These are phyloP conservation scores for Axis porcinus DNA, from an alignment of 2,113 vertebrate species.

Conservation along the genomic window DNA sequence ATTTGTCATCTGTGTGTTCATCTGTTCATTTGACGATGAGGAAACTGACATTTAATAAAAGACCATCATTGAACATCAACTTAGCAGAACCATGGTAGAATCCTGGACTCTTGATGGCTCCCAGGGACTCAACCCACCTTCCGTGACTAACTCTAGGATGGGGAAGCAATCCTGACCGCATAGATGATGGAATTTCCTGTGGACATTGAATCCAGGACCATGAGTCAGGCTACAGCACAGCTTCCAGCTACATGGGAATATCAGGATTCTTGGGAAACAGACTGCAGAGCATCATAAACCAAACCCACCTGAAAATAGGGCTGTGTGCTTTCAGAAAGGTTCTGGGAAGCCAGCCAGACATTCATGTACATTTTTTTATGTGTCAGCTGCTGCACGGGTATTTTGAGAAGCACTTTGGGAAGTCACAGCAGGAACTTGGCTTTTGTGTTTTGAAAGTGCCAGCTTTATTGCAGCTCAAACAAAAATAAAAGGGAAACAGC, in stretches of 20 bases:
- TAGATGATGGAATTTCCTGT: neutral
- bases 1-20: neutral
- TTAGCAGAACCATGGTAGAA: neutral
- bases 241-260: neutral
- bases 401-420: constrained; percentile 42
- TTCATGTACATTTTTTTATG: neutral
- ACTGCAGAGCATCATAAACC: neutral
- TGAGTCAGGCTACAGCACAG: neutral
- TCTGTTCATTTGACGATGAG: neutral
- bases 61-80: neutral
- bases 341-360: neutral
- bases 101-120: neutral
- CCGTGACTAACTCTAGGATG: neutral
- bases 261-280: neutral
- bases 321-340: neutral
- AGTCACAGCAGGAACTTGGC: constrained; percentile 41
- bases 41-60: neutral
- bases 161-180: neutral
- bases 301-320: neutral
- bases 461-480: constrained; percentile 39
- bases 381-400: neutral
- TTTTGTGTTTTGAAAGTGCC: constrained; percentile 34
- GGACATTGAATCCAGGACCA: neutral
- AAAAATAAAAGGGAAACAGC: constrained; percentile 47
- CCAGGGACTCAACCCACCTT: neutral